Evolutionary conservation across 1,140 invertebrate genomes (phyloP).

Genomic region (Leptinotarsa texana): DNA sequence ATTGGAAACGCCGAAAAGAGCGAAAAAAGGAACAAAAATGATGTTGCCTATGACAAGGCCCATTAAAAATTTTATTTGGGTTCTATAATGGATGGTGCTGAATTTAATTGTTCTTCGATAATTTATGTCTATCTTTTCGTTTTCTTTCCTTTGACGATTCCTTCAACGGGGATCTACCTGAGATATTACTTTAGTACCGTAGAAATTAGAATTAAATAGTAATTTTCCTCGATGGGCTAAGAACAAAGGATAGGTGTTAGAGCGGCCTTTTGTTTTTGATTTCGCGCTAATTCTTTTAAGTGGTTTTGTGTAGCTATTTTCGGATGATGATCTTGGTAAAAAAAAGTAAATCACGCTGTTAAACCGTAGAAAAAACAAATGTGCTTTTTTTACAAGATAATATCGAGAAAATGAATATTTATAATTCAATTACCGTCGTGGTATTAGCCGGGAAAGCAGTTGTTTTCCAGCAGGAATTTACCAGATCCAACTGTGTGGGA

Average conservation of each 20-base stretch:
- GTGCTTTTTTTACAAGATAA: too few relatives aligned
- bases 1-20: slow-evolving; percentile 7
- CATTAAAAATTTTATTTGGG: slow-evolving; percentile 29
- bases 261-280: slow-evolving; percentile 14
- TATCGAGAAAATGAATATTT: too few relatives aligned
- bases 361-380: too few relatives aligned
- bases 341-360: too few relatives aligned
- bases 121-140: slow-evolving; percentile 23
- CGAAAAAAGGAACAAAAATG: slow-evolving; percentile 19
- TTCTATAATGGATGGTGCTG: slow-evolving; percentile 26
- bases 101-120: slow-evolving; percentile 29
- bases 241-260: slow-evolving; percentile 14
- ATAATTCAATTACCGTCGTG: too few relatives aligned
- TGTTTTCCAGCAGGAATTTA: too few relatives aligned
- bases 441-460: too few relatives aligned
- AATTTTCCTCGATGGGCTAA: background rate
- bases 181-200: slow-evolving; percentile 16
- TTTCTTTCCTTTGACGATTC: slow-evolving; percentile 25
- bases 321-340: too few relatives aligned
- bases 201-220: slow-evolving; percentile 18
- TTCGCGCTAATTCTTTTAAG: background rate
- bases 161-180: slow-evolving; percentile 24
- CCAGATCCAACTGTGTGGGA: too few relatives aligned
- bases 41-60: slow-evolving; percentile 27
- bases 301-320: too few relatives aligned